Evolutionary conservation across 2,113 vertebrate species (phyloP), one percentile per base, ranked within the genome.

Genomic region (Pterocles orientalis): DNA sequence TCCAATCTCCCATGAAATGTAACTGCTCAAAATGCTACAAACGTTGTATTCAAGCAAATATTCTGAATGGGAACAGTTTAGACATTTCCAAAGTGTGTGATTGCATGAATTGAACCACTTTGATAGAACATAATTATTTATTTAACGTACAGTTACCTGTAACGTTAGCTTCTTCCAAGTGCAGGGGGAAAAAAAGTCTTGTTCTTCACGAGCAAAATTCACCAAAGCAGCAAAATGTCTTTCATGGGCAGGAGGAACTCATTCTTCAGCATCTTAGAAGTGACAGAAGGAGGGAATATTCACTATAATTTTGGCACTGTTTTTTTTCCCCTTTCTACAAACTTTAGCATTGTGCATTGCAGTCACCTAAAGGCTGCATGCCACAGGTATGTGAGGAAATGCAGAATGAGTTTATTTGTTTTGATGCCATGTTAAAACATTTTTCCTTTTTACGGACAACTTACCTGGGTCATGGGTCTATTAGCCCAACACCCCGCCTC

Each of bases 1-100:
- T 95, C 78, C 61, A 90, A 90, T 91, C 95, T 95, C 84, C 91
- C 92, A 82, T 92, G 92, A 95, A 96, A 93, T 88, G 77, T 53
- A 83, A 90, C 72, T 93, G 84, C 88, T 92, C 85, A 75, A 82
- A 72, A 65, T 57, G 85, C 56, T 90, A 72, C 93, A 91, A 85
- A 68, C 2, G 6, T 75, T 51, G 61, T 47, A 79, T 76, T 82
- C 84, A 69, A 18, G 91, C 81, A 91, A 18, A 72, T 91, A 64
- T 43, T 91, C 48, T 61, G 78, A 71, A 85, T 47, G n/a, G 66
- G 73, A 79, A 65, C 29, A 79, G 57, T 87, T 64, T 2, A 57
- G 53, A 41, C 6, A 6, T 80, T 94, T 93, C 84, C 93, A 77
- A 90, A 86, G 64, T 39, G 13, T 8, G 26, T 6, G 23, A 28